Conservation (phyloP, 1,140 invertebrate species). For the Diabrotica virgifera region DNA sequence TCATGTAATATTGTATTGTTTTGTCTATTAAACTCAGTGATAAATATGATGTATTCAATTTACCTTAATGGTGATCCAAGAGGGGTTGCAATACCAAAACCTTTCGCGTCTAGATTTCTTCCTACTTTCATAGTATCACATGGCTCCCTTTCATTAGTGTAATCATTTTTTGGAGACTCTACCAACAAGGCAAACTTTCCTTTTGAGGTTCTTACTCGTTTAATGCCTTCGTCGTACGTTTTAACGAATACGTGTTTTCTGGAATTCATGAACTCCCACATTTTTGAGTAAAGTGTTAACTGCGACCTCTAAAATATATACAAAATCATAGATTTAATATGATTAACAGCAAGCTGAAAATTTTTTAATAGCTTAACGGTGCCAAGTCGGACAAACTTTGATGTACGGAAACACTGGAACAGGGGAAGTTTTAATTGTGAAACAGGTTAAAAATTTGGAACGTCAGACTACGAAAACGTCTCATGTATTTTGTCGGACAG, state of each 20-base stretch:
- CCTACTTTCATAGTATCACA: slow-evolving; percentile 97
- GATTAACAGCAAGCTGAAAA: too few relatives aligned
- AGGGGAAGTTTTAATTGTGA: too few relatives aligned
- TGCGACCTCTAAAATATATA: slow-evolving; percentile 71
- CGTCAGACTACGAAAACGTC: too few relatives aligned
- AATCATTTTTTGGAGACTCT: slow-evolving; percentile 93
- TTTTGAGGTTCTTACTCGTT: slow-evolving; percentile 76
- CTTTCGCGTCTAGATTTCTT: slow-evolving; percentile 86
- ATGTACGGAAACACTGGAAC: too few relatives aligned
- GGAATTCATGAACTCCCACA: slow-evolving; percentile 95
- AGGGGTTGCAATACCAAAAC: slow-evolving; percentile 90
- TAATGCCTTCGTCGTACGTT: slow-evolving; percentile 82
- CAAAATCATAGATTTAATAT: too few relatives aligned
- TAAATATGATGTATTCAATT: slow-evolving; percentile 30
- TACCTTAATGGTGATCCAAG: slow-evolving; percentile 87
- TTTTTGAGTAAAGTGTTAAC: slow-evolving; percentile 85
- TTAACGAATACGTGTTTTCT: slow-evolving; percentile 78
- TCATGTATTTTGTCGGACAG: too few relatives aligned
- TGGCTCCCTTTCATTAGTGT: slow-evolving; percentile 86
- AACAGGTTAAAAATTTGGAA: too few relatives aligned
- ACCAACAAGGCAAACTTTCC: slow-evolving; percentile 93
- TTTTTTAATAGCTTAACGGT: too few relatives aligned
- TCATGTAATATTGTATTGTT: too few relatives aligned
- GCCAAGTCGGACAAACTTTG: too few relatives aligned
- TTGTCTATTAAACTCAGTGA: too few relatives aligned